Evolutionary conservation across 2,113 vertebrate genomes (phyloP).

Genomic region (Camarhynchus parvulus): DNA sequence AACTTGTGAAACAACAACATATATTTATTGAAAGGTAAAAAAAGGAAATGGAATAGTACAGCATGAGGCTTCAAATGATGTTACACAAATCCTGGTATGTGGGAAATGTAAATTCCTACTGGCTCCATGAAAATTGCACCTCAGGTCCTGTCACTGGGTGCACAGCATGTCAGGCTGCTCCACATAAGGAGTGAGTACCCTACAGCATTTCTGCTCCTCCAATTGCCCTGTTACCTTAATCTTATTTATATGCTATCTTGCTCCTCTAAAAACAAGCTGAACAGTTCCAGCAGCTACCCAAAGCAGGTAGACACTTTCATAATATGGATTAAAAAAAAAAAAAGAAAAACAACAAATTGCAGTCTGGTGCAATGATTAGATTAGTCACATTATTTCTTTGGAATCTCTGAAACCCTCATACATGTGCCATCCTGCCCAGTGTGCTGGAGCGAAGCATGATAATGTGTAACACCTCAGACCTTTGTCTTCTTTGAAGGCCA

Average conservation of each 20-base stretch:
- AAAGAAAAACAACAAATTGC: not conserved
- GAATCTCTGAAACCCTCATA: not conserved
- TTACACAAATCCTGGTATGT: not conserved
- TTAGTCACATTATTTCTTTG: not conserved
- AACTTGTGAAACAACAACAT: not conserved
- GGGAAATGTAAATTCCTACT: not conserved
- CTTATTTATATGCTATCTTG: not conserved
- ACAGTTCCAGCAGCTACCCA: not conserved
- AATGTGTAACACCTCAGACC: not conserved
- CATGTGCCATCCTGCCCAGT: fast-evolving
- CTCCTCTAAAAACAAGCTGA: not conserved
- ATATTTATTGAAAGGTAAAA: not conserved
- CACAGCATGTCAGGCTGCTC: too few species aligned
- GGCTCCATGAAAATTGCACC: not conserved
- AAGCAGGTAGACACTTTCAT: not conserved
- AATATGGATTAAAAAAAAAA: not conserved
- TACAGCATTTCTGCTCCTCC: not conserved
- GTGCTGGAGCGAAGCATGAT: not conserved
- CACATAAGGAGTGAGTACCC: not conserved
- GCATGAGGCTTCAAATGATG: not conserved
- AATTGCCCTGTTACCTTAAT: not conserved
- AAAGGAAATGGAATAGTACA: not conserved
- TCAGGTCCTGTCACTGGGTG: not conserved
- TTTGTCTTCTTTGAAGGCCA: not conserved
- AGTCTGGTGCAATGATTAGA: not conserved